A percentile compares a stretch with the other conserved stretches of the same genome.
Evolutionary conservation across 2,888 invertebrate species (phyloP).

Genomic region (Xestia sexstrigata): DNA sequence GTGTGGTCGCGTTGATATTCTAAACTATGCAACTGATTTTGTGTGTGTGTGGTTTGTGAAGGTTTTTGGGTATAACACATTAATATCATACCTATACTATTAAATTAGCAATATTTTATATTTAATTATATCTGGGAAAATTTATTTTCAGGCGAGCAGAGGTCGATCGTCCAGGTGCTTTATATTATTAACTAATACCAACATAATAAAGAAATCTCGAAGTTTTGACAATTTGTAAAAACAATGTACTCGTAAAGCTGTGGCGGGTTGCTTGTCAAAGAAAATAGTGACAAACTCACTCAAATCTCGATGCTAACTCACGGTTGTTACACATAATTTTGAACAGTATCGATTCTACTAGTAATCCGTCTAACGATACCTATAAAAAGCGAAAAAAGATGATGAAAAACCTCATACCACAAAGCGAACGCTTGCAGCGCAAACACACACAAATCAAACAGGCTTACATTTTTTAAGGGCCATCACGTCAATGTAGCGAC

Average conservation of each 20-base stretch:
- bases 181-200: background rate
- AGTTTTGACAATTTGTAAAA: background rate
- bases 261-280: background rate
- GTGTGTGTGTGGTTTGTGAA: background rate
- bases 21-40: background rate
- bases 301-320: background rate
- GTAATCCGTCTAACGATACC: background rate
- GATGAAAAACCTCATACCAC: background rate
- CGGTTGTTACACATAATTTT: no score
- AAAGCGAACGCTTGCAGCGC: constrained; percentile 1
- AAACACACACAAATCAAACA: background rate
- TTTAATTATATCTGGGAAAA: background rate
- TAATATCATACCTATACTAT: no score
- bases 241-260: background rate
- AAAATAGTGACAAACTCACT: background rate
- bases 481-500: no score
- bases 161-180: background rate
- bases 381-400: background rate
- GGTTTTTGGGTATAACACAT: background rate
- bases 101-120: no score
- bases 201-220: background rate
- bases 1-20: background rate
- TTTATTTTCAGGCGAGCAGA: background rate
- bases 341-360: background rate
- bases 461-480: background rate